These are phyloP conservation scores for Dromius quadrimaculatus DNA, from an alignment of 2,888 invertebrate genomes.

Conservation along the genomic window DNA sequence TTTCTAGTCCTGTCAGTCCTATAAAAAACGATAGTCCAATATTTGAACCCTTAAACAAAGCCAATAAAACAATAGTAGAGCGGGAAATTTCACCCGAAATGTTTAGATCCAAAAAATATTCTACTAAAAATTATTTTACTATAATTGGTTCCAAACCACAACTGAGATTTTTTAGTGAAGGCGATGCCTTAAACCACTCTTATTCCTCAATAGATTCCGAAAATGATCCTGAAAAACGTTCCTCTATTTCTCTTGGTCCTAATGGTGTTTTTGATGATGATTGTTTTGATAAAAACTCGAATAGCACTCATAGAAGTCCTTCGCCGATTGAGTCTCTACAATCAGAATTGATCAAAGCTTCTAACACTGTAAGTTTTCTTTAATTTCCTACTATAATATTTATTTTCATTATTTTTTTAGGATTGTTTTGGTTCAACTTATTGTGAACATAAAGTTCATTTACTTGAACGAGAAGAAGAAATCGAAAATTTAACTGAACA, in stretches of 20 bases:
- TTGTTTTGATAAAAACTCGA: not conserved
- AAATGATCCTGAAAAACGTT: not conserved
- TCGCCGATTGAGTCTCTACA: constrained; percentile 14
- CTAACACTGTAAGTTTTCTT: not conserved
- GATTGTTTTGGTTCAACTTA: constrained; percentile 6
- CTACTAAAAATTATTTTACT: no score
- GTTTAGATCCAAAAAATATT: not conserved
- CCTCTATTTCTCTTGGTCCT: not conserved
- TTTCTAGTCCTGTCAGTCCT: constrained; percentile 27
- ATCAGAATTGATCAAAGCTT: constrained; percentile 5
- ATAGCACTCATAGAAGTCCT: not conserved
- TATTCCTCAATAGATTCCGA: constrained; percentile 21
- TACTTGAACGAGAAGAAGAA: not conserved
- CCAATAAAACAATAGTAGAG: constrained; percentile 7
- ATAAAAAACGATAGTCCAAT: constrained; percentile 10
- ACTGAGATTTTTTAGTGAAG: not conserved
- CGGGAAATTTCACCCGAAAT: not conserved
- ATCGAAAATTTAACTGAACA: not conserved
- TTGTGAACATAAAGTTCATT: not conserved
- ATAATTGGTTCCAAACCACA: not conserved
- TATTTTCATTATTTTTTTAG: constrained; percentile 3
- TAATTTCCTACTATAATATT: not conserved
- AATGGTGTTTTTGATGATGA: not conserved
- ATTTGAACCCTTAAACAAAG: not conserved
- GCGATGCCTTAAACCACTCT: not conserved